Evolutionary conservation across 2,113 vertebrate species (phyloP).

Genomic region (Oncorhynchus tshawytscha): DNA sequence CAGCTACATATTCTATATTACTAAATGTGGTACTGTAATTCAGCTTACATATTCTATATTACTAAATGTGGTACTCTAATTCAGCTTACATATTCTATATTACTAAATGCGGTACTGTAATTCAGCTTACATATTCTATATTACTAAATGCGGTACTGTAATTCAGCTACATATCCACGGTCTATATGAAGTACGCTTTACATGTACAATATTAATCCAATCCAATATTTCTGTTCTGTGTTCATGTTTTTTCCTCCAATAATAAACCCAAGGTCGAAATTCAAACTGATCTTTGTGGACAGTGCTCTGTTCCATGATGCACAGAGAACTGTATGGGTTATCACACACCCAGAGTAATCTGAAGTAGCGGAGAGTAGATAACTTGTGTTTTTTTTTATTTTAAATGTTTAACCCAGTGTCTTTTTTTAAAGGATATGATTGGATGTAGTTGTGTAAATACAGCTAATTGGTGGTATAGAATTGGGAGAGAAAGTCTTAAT

Average conservation of each 20-base stretch:
- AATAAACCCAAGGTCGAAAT: neutral
- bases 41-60: too few species aligned
- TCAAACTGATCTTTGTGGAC: neutral
- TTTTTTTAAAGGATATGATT: neutral
- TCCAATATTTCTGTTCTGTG: neutral
- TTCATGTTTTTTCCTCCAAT: neutral
- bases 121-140: slow-evolving; percentile 5
- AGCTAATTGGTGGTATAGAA: too few species aligned
- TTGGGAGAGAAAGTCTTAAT: slow-evolving; percentile 11
- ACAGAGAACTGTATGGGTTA: too few species aligned
- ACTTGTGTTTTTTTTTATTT: neutral
- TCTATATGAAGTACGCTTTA: slow-evolving; percentile 20
- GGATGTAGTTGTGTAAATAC: neutral
- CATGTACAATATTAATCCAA: neutral
- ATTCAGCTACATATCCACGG: slow-evolving; percentile 14
- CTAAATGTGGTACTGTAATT: too few species aligned
- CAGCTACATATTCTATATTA: too few species aligned
- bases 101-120: too few species aligned
- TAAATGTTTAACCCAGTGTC: neutral
- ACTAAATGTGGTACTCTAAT: too few species aligned
- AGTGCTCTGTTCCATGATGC: too few species aligned
- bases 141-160: neutral
- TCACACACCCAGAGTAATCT: too few species aligned
- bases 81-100: too few species aligned
- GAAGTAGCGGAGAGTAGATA: too few species aligned